Evolutionary conservation across 2,797 vertebrate genomes (phyloP).

Genomic region (Anguilla marmorata): DNA sequence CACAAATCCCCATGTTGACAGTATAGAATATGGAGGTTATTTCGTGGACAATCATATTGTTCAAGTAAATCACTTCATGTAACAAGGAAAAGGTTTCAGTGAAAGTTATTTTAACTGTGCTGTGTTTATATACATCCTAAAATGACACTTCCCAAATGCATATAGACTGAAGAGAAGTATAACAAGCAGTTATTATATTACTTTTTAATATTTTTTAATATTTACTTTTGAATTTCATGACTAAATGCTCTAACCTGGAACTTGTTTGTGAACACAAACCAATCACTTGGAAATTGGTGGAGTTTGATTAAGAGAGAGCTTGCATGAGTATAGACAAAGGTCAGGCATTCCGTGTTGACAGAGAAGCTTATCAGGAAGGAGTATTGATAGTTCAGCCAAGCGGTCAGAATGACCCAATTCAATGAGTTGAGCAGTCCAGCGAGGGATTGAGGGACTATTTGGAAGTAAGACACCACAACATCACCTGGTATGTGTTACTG

Average conservation of each 20-base stretch:
- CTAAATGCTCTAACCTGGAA: no score
- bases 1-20: not conserved
- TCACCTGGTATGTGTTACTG: constrained; percentile 1
- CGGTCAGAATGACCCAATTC: not conserved
- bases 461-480: not conserved
- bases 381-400: not conserved
- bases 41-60: no score
- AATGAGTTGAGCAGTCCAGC: not conserved
- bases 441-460: not conserved
- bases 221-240: no score
- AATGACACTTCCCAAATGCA: no score
- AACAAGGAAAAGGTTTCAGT: no score
- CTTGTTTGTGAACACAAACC: not conserved
- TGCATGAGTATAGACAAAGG: not conserved
- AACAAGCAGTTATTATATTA: no score
- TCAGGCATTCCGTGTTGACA: constrained; percentile 1
- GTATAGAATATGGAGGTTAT: no score
- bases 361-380: not conserved
- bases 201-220: no score
- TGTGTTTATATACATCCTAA: no score
- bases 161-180: no score
- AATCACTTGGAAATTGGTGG: not conserved
- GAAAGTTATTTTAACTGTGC: no score
- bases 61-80: no score
- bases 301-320: not conserved